Percentiles rank a stretch among this genome's conserved stretches.
Evolutionary conservation across 1,140 invertebrate genomes (phyloP).

Genomic region (Pygmarrhopalites habei): DNA sequence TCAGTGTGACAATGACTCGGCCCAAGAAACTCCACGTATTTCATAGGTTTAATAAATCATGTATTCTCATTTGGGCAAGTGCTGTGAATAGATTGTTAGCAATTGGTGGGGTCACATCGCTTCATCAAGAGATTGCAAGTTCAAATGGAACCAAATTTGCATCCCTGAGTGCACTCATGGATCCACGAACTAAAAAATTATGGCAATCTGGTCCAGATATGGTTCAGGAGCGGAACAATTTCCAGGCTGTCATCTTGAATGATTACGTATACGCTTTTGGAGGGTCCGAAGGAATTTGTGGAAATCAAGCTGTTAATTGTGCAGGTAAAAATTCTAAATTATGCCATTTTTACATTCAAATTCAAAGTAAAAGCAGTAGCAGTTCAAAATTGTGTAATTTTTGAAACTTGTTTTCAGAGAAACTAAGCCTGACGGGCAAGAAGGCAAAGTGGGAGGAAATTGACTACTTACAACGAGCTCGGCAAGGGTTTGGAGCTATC

Average conservation of each 20-base stretch:
- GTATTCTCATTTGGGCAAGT: neutral
- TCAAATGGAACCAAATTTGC: neutral
- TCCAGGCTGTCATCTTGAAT: neutral
- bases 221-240: neutral
- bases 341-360: no score
- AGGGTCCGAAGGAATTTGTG: neutral
- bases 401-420: no score
- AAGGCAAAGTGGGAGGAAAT: neutral
- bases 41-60: no score
- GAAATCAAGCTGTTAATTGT: slow-evolving; percentile 1
- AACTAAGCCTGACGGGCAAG: neutral
- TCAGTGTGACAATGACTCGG: no score
- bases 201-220: neutral
- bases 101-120: neutral
- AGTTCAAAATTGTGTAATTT: no score
- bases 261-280: slow-evolving; percentile 2
- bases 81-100: neutral
- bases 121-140: neutral
- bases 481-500: neutral
- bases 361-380: no score
- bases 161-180: neutral
- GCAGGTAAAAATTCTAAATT: no score
- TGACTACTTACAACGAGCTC: neutral
- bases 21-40: no score
- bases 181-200: neutral